These are phyloP conservation scores for Anguilla marmorata DNA, from an alignment of 2,797 vertebrate species.

Conservation along the genomic window DNA sequence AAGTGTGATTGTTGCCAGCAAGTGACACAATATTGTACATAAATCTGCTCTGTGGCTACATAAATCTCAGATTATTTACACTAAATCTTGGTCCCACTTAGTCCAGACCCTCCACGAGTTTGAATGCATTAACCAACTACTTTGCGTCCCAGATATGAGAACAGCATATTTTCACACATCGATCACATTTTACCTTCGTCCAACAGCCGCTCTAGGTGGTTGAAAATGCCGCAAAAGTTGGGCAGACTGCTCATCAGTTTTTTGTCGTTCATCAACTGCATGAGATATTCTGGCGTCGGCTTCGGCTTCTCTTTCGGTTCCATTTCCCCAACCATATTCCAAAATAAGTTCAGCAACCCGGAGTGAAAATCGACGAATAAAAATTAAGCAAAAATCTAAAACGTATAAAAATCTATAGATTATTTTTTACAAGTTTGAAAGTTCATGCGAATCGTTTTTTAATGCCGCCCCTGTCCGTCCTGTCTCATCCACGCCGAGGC, in stretches of 20 bases:
- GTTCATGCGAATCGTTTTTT: background rate
- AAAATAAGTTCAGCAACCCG: constrained; percentile 31
- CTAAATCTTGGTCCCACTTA: background rate
- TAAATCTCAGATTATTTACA: background rate
- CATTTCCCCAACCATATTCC: constrained; percentile 84
- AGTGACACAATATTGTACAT: constrained; percentile 4
- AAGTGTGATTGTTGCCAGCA: background rate
- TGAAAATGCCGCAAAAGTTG: constrained; percentile 97
- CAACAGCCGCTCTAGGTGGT: constrained; percentile 79
- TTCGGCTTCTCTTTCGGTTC: constrained; percentile 97
- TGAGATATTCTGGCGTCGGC: constrained; percentile 95
- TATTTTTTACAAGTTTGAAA: background rate
- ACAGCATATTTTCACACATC: background rate
- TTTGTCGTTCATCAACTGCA: constrained; percentile 98
- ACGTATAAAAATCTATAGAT: background rate
- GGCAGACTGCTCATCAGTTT: constrained; percentile 97
- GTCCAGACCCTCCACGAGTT: background rate
- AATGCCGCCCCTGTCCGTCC: background rate
- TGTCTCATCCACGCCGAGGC: constrained; percentile 8
- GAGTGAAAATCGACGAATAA: background rate
- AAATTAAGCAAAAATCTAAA: constrained; percentile 24
- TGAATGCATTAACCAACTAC: background rate
- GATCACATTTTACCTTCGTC: constrained; percentile 69
- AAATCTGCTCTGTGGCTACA: background rate
- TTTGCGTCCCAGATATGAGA: background rate